A percentile compares a stretch with the other conserved stretches of the same genome.
These are phyloP conservation scores for Rhimphoctona megacephalus DNA, from an alignment of 2,888 invertebrate species.

Conservation along the genomic window DNA sequence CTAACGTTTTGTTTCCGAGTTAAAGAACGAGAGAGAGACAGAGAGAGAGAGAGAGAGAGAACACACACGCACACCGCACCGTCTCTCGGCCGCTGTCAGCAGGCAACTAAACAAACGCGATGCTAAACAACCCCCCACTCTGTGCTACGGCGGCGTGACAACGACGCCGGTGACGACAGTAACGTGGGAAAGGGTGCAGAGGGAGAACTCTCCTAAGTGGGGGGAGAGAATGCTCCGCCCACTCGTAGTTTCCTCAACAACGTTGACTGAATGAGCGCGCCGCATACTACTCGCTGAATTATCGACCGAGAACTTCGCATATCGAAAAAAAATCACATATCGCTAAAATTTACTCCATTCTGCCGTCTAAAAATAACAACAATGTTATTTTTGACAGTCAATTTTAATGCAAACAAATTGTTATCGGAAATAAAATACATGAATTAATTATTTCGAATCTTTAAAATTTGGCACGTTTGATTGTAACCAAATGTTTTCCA, in stretches of 20 bases:
- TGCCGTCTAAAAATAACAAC: background rate
- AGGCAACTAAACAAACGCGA: constrained; percentile 83
- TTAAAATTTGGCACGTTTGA: background rate
- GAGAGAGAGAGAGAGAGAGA: constrained; percentile 41
- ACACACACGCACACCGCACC: constrained; percentile 75
- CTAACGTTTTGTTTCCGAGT: constrained; percentile 13
- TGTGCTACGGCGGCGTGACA: constrained; percentile 75
- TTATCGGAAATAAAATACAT: background rate
- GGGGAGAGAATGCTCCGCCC: constrained; percentile 71
- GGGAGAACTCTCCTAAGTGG: constrained; percentile 6
- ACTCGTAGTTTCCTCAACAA: constrained; percentile 34
- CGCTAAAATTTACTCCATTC: background rate
- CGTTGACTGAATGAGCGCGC: background rate
- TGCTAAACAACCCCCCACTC: constrained; percentile 82
- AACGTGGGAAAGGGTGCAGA: constrained; percentile 53
- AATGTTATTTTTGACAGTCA: background rate
- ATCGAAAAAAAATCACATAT: background rate
- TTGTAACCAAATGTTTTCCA: too few relatives aligned
- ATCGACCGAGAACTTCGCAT: constrained; percentile 3
- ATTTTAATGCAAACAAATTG: background rate
- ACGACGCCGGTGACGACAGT: constrained; percentile 56
- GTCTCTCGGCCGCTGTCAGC: constrained; percentile 83
- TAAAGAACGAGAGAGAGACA: constrained; percentile 25
- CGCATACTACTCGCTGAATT: constrained; percentile 29
- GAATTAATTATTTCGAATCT: background rate